Conservation (phyloP, 2,888 invertebrate genomes). For the Tridacna crocea region DNA sequence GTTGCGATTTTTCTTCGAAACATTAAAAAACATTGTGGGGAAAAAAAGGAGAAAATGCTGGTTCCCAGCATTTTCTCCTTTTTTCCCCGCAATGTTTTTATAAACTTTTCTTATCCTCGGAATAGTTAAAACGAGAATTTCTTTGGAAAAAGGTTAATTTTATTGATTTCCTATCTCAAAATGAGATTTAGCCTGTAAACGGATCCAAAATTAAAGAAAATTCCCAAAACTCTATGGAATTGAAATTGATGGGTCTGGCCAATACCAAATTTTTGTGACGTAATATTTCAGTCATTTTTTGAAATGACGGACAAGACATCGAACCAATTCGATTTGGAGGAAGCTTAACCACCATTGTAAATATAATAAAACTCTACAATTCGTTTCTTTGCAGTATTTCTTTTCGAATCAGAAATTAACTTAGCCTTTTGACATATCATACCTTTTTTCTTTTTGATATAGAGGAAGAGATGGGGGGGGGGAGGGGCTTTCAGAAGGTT, state of each 20-base stretch:
- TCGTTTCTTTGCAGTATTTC: background rate
- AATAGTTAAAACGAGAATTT: background rate
- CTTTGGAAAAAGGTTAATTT: slow-evolving; percentile 45
- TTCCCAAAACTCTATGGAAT: slow-evolving; percentile 21
- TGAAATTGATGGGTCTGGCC: slow-evolving; percentile 35
- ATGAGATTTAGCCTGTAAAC: slow-evolving; percentile 32
- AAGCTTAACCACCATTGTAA: background rate
- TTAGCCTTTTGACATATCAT: too few relatives aligned
- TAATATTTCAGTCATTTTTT: slow-evolving; percentile 17
- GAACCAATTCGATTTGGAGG: background rate
- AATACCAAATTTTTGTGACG: slow-evolving; percentile 21
- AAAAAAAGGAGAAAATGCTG: too few relatives aligned
- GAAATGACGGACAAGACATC: slow-evolving; percentile 23
- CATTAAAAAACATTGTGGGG: too few relatives aligned
- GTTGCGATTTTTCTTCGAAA: too few relatives aligned
- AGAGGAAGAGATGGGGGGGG: too few relatives aligned
- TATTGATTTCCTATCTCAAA: slow-evolving; percentile 28
- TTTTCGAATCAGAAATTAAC: background rate
- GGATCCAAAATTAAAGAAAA: slow-evolving; percentile 31
- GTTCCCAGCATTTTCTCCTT: too few relatives aligned
- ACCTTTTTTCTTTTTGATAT: too few relatives aligned
- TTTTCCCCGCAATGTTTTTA: too few relatives aligned
- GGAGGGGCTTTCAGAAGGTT: too few relatives aligned
- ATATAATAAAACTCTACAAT: background rate
- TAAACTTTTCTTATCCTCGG: too few relatives aligned